Base-by-base conservation (phyloP, 2,113 vertebrate genomes). In the Ammodytes dubius region DNA sequence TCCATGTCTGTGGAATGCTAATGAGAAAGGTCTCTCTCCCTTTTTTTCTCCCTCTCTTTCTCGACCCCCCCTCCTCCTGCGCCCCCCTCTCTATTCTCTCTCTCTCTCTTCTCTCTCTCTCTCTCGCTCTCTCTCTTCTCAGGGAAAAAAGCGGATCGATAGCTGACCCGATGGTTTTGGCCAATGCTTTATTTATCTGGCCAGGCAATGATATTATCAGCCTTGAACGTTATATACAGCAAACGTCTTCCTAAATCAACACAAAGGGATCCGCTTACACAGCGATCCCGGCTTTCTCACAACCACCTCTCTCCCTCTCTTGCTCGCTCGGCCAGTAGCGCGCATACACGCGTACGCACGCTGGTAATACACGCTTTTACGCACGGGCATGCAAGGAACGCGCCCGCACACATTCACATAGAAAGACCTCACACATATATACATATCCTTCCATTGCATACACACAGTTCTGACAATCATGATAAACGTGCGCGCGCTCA, bases 201-300 rank as follows among this genome's bases (percentile, higher is more conserved):
- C 94, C 90, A 91, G 85, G 91, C 93, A 88, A 94, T 94, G 95
- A 95, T 95, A 96, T 95, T 94, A 97, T 96, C 96, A 95, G 94
- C 93, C 94, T 96, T 96, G 96, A 97, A 97, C 89, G 92, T 97
- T 97, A 96, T 93, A 95, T 92, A 94, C 95, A 95, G 95, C 95
- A 93, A 97, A 96, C 87, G 95, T 96, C 95, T 96, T 95, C 96
- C 93, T 96, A 97, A 97, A 96, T 96, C 96, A 96, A 96, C 95
- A 96, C 95, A 97, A 96, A 94, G 95, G 93, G 95, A 93, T 91
- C 92, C 94, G 94, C 95, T 96, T 94, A 94, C 91, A 93, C 91
- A 93, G 95, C 92, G 92, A 92, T 91, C 93, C 94, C 90, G 70
- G 64, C 86, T 90, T 92, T 95, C 92, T 94, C 93, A 90, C 87